Conservation (phyloP, 2,113 vertebrate species). For the Melanerpes aurifrons region DNA sequence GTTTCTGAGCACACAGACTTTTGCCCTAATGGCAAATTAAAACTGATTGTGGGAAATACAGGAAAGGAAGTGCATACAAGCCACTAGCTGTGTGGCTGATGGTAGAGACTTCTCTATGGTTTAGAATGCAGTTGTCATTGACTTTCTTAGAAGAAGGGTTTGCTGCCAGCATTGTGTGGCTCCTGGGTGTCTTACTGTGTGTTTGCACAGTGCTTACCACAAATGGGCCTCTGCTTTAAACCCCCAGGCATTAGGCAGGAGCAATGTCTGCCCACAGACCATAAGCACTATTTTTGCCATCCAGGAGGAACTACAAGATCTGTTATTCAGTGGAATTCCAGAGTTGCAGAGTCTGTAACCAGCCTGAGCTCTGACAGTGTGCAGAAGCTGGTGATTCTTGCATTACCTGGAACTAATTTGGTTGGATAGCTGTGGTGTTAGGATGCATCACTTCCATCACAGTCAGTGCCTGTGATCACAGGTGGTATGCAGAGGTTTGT, state of each 20-base stretch:
- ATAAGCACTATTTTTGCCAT: background rate
- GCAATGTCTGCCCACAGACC: background rate
- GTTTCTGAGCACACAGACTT: background rate
- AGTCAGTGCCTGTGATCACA: background rate
- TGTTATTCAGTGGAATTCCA: background rate
- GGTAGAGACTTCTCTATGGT: background rate
- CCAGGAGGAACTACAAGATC: background rate
- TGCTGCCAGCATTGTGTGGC: background rate
- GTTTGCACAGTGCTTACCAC: background rate
- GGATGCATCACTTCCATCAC: background rate
- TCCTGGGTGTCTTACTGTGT: background rate
- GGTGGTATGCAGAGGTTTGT: background rate
- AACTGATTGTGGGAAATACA: background rate
- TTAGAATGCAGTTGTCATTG: constrained; percentile 29
- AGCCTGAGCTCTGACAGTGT: background rate
- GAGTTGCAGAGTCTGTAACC: background rate
- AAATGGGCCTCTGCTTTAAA: background rate
- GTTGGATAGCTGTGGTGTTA: background rate
- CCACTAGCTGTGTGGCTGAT: background rate
- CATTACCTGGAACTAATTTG: background rate
- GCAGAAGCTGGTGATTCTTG: background rate
- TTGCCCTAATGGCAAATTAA: background rate
- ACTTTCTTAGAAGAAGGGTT: constrained; percentile 44
- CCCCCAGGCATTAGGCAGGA: background rate
- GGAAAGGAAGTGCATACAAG: constrained; percentile 12